phyloP scores from a whole-genome alignment of 2,113 vertebrate genomes.

The Psophia crepitans region DNA sequence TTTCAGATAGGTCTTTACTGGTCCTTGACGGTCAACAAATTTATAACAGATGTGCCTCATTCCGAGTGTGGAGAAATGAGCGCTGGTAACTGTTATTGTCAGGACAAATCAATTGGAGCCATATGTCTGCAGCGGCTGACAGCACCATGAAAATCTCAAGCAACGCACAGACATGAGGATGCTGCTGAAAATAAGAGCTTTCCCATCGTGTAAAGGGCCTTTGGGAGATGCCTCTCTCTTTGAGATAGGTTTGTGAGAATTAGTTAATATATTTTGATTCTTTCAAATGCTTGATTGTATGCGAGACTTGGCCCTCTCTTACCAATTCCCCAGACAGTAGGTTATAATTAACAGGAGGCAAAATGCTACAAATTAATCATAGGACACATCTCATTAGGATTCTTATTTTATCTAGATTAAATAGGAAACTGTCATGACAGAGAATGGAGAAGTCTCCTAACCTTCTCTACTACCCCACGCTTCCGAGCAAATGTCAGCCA shows the following conservation, averaged over 20 bases:
- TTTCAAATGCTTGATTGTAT: neutral
- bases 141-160: constrained; percentile 40
- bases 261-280: constrained; percentile 11
- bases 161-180: constrained; percentile 3
- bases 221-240: constrained; percentile 13
- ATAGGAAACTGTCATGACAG: neutral
- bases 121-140: constrained; percentile 61
- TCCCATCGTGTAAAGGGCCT: neutral
- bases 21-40: constrained; percentile 80
- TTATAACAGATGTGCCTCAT: constrained; percentile 79
- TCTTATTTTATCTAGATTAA: neutral
- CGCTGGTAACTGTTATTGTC: constrained; percentile 65
- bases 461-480: neutral
- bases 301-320: neutral
- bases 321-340: neutral
- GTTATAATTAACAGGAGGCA: constrained; percentile 34
- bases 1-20: constrained; percentile 60
- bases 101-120: constrained; percentile 69
- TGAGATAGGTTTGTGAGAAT: neutral
- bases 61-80: constrained; percentile 70
- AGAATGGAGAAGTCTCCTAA: neutral
- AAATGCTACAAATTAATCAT: constrained; percentile 46
- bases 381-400: constrained; percentile 19
- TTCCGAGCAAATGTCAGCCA: neutral
- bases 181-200: constrained; percentile 26